Base-by-base conservation (phyloP, 1,140 invertebrate species). In the Caenorhabditis elegans region DNA sequence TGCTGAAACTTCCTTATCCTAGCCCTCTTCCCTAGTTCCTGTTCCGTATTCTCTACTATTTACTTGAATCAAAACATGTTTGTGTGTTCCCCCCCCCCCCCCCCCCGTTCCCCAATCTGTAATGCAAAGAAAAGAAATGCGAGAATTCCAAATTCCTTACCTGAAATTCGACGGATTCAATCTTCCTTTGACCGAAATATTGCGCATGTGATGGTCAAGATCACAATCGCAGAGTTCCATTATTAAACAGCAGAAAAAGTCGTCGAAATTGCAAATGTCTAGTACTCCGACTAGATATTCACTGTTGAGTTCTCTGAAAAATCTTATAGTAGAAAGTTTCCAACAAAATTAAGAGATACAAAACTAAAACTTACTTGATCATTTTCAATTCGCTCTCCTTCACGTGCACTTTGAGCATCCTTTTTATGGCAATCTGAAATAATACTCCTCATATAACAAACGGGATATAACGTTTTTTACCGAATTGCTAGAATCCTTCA, bases 151-250 rank as follows among this genome's bases (percentile, higher is more conserved):
- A n/a, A 46, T 24, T 22, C 78, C 46, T 22, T 51, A 77, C 84
- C 78, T 82, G 49, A 85, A 76, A 78, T 85, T 85, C 13, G 46
- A 34, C 5, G 47, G 49, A 77, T 75, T 81, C 22, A 85, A 65
- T 34, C 75, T 78, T 26, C 83, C 76, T 47, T 75, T 75, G 17
- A 24, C 43, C 4, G 82, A 75, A n/a, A 55, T 79, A 15, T 85
- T 78, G 2, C 60, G 60, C 26, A 88, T 80, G 51, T 87, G 83
- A 24, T 82, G 47, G 46, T 88, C 88, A 17, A 88, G 76, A 79
- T 88, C 87, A 26, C 79, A 82, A 70, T 89, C 83, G 24, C 84
- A 86, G 3, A 88, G 76, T 53, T 88, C 87, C 87, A 88, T 88
- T 15, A 88, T 78, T 11, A 88, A 34, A 76, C 88, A 89, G 22